Evolutionary conservation across 35 echinoderm and acorn worm genomes (phyloP).

Genomic region (Holothuria glaberrima): DNA sequence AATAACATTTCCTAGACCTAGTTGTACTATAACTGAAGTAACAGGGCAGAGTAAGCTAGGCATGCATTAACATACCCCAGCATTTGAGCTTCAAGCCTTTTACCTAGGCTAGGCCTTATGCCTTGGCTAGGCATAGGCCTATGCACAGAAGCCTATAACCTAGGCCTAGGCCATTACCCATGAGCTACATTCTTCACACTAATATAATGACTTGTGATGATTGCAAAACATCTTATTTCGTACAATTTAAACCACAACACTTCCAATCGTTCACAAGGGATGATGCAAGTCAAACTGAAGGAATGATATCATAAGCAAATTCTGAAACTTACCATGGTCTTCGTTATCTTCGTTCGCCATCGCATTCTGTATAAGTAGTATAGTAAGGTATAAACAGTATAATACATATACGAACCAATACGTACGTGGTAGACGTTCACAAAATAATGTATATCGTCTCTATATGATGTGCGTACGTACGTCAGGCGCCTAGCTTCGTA

Average conservation of each 20-base stretch:
- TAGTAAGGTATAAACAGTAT: background rate
- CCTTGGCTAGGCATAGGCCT: no score
- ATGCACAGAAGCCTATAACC: no score
- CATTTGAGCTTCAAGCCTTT: no score
- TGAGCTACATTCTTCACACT: background rate
- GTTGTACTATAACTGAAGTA: no score
- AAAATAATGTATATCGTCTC: no score
- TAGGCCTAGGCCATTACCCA: background rate
- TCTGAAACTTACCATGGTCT: constrained; percentile 42
- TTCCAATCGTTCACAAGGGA: background rate
- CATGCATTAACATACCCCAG: no score
- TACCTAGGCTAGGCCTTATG: no score
- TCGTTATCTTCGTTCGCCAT: constrained; percentile 29
- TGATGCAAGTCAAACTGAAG: background rate
- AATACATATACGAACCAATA: background rate
- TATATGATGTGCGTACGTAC: no score
- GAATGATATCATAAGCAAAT: background rate
- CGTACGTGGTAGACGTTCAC: no score
- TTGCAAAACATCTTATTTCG: background rate
- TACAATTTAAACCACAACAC: background rate
- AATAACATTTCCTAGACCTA: no score
- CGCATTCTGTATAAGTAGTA: constrained; percentile 39
- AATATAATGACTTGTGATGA: background rate
- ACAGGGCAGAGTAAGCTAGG: no score
- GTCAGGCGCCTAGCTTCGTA: background rate